These are phyloP conservation scores for Tragelaphus imberbis DNA, from an alignment of 2,113 vertebrate genomes.

Conservation along the genomic window DNA sequence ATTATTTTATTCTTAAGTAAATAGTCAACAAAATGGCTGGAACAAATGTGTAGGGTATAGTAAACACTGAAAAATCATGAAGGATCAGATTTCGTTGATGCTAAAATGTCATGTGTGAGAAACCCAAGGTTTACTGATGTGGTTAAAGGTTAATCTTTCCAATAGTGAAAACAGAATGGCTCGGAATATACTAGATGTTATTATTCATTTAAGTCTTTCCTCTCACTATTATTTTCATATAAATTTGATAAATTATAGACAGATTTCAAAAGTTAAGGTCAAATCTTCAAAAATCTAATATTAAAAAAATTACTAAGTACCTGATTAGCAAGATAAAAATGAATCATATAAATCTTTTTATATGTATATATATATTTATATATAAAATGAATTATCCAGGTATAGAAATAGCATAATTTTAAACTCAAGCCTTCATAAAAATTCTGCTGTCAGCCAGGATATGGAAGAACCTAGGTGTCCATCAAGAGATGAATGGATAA, in stretches of 20 bases:
- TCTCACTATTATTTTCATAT: background rate
- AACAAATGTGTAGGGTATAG: background rate
- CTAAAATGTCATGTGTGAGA: background rate
- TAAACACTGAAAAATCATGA: background rate
- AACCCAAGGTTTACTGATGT: background rate
- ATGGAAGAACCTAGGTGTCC: background rate
- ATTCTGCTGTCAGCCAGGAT: background rate
- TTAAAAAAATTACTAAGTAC: background rate
- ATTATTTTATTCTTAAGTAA: background rate
- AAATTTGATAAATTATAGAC: background rate
- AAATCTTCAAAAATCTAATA: background rate
- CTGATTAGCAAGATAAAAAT: background rate
- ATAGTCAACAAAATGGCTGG: background rate
- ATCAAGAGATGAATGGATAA: background rate
- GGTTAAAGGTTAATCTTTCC: background rate
- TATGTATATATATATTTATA: fast-evolving
- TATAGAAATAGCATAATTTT: background rate
- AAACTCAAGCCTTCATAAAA: fast-evolving
- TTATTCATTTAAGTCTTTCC: background rate
- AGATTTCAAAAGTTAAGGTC: background rate
- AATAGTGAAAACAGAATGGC: background rate
- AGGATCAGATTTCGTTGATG: background rate
- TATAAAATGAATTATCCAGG: fast-evolving
- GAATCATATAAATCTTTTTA: no score
- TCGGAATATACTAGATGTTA: background rate